phyloP scores from a whole-genome alignment of 1,140 invertebrate genomes.

The Ladona fulva region DNA sequence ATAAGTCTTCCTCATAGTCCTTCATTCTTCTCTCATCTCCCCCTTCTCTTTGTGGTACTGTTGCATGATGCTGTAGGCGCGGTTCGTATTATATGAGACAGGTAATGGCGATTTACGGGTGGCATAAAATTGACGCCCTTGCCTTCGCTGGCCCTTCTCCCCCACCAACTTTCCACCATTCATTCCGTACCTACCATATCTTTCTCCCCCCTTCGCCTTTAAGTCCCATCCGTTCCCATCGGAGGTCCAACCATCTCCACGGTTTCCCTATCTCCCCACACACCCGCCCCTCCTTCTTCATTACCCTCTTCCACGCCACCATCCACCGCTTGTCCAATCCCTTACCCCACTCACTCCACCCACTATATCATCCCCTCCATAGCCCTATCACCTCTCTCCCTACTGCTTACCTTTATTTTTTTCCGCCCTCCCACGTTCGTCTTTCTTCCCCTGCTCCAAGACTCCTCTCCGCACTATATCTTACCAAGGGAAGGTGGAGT shows the following conservation, averaged over 20 bases:
- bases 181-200: no score
- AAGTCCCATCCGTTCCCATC: no score
- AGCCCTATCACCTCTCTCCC: background rate
- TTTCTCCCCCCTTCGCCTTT: no score
- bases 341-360: background rate
- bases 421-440: background rate
- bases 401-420: no score
- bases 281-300: background rate
- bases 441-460: background rate
- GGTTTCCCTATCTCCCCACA: no score
- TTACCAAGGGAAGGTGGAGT: background rate
- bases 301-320: background rate
- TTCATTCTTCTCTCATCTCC: no score
- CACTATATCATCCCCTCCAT: background rate
- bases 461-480: background rate
- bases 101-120: slow-evolving; percentile 3
- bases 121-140: background rate
- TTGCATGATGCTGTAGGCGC: background rate
- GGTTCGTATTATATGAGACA: background rate
- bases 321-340: background rate
- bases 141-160: background rate
- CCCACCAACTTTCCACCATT: no score
- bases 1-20: no score
- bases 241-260: no score
- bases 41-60: no score